phyloP scores from a whole-genome alignment of 2,113 vertebrate genomes.

The Choloepus hoffmanni region DNA sequence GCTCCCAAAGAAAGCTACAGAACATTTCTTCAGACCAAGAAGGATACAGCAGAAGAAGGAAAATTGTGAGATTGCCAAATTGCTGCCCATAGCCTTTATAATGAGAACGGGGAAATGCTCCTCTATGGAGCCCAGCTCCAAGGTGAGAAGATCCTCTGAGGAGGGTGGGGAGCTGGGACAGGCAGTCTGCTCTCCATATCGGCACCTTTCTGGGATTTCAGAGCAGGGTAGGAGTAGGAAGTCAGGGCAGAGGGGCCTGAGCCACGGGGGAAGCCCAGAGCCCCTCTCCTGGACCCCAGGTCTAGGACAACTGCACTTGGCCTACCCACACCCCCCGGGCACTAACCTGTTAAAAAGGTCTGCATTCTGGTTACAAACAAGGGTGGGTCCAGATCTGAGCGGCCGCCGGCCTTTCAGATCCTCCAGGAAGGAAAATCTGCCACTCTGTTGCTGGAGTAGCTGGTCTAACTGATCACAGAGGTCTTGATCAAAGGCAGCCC shows the following conservation, averaged over 20 bases:
- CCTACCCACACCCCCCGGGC: accelerated
- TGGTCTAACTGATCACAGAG: conserved; percentile 90
- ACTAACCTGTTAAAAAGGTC: conserved; percentile 84
- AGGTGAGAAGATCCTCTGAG: too few species aligned
- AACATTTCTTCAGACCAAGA: not conserved
- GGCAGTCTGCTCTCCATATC: not conserved
- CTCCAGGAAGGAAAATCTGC: conserved; percentile 84
- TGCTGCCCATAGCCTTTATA: not conserved
- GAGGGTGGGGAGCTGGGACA: too few species aligned
- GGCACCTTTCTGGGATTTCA: accelerated
- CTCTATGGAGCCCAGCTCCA: not conserved
- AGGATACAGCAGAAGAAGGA: too few species aligned
- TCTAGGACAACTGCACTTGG: not conserved
- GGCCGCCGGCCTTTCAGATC: conserved; percentile 90
- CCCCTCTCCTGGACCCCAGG: accelerated
- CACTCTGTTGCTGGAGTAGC: conserved; percentile 87
- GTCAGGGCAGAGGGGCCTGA: not conserved
- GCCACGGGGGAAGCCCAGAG: not conserved
- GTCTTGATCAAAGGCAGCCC: conserved; percentile 89
- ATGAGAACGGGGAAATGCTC: not conserved
- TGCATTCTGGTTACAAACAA: not conserved
- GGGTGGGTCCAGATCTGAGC: conserved; percentile 89
- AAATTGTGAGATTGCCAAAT: accelerated
- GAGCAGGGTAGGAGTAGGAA: not conserved
- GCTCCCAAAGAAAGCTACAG: accelerated